Evolutionary conservation across 1,140 invertebrate species (phyloP).

Genomic region (Panagrolaimus sp.): DNA sequence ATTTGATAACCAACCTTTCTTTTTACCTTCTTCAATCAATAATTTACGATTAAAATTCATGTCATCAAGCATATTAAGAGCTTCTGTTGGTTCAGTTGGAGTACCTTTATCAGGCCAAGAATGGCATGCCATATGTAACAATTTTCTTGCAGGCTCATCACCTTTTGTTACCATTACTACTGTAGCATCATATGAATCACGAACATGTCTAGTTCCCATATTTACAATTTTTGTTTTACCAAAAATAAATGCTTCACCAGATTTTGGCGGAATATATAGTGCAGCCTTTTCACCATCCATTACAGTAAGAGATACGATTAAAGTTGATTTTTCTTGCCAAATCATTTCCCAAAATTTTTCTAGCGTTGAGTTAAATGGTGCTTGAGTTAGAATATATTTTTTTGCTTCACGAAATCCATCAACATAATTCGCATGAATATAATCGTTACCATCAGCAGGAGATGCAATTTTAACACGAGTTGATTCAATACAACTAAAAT

Average conservation of each 20-base stretch:
- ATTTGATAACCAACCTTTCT: conserved; percentile 25
- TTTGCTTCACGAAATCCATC: conserved; percentile 37
- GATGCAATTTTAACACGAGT: too few species aligned
- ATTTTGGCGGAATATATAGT: conserved; percentile 25
- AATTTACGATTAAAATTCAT: conserved; percentile 41
- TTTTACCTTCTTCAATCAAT: conserved; percentile 25
- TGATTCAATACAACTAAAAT: too few species aligned
- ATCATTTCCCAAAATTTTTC: conserved; percentile 42
- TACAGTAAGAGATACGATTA: conserved; percentile 28
- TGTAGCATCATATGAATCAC: conserved; percentile 37
- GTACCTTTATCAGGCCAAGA: conserved; percentile 39
- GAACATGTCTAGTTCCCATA: conserved; percentile 25
- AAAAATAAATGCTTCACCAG: conserved; percentile 20
- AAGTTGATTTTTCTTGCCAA: conserved; percentile 31
- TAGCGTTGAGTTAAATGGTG: conserved; percentile 30
- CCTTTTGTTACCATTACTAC: conserved; percentile 28
- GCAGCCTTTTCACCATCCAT: conserved; percentile 29
- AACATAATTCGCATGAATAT: conserved; percentile 42
- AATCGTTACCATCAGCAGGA: conserved; percentile 22
- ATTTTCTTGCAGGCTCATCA: conserved; percentile 24
- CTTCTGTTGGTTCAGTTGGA: conserved; percentile 31
- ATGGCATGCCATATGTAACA: conserved; percentile 29
- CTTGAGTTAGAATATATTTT: conserved; percentile 41
- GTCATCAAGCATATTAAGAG: conserved; percentile 37
- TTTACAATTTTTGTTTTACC: conserved; percentile 27